Conservation (phyloP, 2,113 vertebrate species). For the Eretmodus cyanostictus region DNA sequence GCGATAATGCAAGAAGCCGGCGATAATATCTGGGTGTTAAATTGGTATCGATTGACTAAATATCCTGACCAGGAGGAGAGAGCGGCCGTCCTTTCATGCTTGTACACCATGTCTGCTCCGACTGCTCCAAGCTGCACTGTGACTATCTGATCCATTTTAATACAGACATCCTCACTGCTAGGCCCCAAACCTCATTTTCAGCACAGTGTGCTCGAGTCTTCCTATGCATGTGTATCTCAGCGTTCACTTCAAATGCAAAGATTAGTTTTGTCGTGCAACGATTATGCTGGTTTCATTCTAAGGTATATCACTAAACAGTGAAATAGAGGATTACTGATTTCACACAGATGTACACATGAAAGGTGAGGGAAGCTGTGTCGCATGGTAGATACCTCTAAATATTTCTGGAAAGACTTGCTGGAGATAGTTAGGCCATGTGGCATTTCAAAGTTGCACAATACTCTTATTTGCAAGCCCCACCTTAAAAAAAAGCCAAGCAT, state of each 20-base stretch:
- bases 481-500: neutral
- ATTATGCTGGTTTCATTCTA: neutral
- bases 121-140: constrained; percentile 41
- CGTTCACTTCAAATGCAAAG: constrained; percentile 13
- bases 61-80: constrained; percentile 59
- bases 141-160: constrained; percentile 66
- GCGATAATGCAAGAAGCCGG: constrained; percentile 52
- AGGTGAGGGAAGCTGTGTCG: neutral
- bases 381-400: neutral
- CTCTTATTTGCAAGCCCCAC: neutral
- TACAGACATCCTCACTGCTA: constrained; percentile 41
- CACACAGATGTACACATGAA: neutral
- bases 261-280: constrained; percentile 6
- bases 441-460: constrained; percentile 1
- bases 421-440: neutral
- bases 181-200: constrained; percentile 51
- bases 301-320: neutral
- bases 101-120: constrained; percentile 36
- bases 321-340: constrained; percentile 11
- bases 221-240: neutral
- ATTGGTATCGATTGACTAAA: constrained; percentile 70
- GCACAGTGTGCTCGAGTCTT: constrained; percentile 24
- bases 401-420: neutral
- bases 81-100: constrained; percentile 47
- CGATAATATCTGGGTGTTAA: constrained; percentile 66